Base-by-base conservation (phyloP, 2,888 invertebrate genomes). In the Pristionchus fissidentatus region DNA sequence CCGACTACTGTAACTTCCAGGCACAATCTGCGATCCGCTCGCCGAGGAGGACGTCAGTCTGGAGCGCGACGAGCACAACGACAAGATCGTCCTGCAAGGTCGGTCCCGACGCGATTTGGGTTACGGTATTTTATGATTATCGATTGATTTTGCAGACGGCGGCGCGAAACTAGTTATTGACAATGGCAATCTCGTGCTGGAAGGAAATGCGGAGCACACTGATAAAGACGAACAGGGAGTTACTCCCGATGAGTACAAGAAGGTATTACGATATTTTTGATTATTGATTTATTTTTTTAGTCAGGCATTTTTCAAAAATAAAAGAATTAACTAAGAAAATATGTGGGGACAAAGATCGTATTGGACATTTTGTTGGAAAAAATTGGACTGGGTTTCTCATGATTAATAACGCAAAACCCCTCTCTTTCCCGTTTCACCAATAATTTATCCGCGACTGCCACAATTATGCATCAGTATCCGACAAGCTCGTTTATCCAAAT, bases 121-220 rank as follows among this genome's bases (percentile, higher is more conserved):
- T 19, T 38, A 66, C 66, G 8, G 66, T 35, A 35, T 22, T 66
- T n/a, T 4, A 57, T 8, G n/a, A 62, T 13, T n/a, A 13, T 15
- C 15, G 15, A 26, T 62, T 62, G 8, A 13, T 26, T 26, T 82
- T 86, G 46, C 79, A 88, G 88, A 87, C 75, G 88, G 87, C 32
- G 78, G 85, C 15, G 84, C 87, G 19, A 87, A 87, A 32, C 38
- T 88, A 26, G 82, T 87, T 13, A 84, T 88, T n/a, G 85, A 85
- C n/a, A 84, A 84, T 19, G 85, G 83, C 4, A 85, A 85, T 10
- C 75, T 84, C 41, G 60, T 41, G 10, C 19, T 84, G 10, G 84
- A 84, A 29, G 77, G 57, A 78, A 52, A 26, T 22, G 49, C 84
- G 13, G 66, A 66, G 38, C 35, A 62, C 3, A 62, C 35, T 0